Conservation (phyloP, 2,113 vertebrate genomes). For the Harpagus bidentatus region DNA sequence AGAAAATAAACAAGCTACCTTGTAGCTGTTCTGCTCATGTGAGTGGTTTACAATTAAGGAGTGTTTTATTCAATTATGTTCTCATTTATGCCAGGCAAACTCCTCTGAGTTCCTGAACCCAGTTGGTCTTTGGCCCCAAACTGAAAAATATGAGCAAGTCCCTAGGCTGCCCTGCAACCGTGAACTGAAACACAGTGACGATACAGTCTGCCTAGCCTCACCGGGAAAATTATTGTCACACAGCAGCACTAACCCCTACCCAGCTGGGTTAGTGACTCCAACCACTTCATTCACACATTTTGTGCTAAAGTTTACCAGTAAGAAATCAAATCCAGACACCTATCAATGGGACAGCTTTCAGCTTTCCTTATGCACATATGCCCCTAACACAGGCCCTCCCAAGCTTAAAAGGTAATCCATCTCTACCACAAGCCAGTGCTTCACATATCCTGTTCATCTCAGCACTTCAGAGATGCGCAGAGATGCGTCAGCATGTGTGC, state of each 20-base stretch:
- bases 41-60: not conserved
- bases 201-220: not conserved
- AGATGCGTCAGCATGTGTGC: not conserved
- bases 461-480: not conserved
- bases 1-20: not conserved
- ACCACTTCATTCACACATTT: not conserved
- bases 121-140: conserved; percentile 6
- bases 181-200: not conserved
- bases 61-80: not conserved
- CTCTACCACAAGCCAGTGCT: not conserved
- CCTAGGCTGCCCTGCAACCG: not conserved
- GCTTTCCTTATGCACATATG: not conserved
- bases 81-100: not conserved
- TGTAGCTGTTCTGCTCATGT: not conserved
- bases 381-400: not conserved
- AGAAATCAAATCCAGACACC: not conserved
- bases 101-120: not conserved
- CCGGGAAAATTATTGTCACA: not conserved
- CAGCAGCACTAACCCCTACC: not conserved
- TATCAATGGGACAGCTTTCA: not conserved
- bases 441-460: not conserved
- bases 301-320: not conserved
- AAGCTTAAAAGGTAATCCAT: not conserved
- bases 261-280: not conserved
- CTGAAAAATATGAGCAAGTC: not conserved